Base-by-base conservation (phyloP, 2,888 invertebrate genomes). In the Disparrhopalites patrizii region DNA sequence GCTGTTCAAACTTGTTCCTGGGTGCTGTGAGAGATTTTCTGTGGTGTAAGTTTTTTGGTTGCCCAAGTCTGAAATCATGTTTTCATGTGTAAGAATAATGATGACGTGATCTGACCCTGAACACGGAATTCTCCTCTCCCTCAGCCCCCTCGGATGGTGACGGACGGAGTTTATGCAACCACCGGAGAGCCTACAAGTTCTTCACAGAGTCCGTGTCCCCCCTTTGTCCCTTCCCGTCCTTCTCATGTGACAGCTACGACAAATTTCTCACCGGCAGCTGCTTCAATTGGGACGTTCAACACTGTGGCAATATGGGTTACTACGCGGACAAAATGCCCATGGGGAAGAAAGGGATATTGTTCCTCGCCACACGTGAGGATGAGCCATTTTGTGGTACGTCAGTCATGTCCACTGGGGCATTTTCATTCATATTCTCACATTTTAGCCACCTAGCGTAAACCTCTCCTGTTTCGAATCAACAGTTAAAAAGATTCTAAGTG, bases 131-230 rank as follows among this genome's bases (percentile, higher is more conserved):
- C n/a, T n/a, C n/a, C n/a, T n/a, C 40, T 38, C 2, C 7, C 77
- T 80, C 82, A 66, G 71, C 76, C 64, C 86, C 91, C 23, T 88
- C 90, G 75, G 87, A 91, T 77, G 81, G 87, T 25, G 93, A 93
- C 78, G 93, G 92, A 3, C 85, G 92, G 51, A 92, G 91, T 40
- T 80, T 94, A 69, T 96, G 96, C 81, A 95, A 95, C 79, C 96
- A 96, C 79, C 83, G 94, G 2, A 83, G 95, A 40, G 94, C 95
- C 0, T 93, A 94, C 81, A 91, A 93, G 78, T 90, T 94, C 79
- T 96, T 94, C 81, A 93, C 93, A 1, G 94, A 96, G 79, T 93
- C 93, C 0, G 90, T 96, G 30, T 91, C 90, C 23, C 90, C 93
- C 0, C 85, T 89, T 73, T 96, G 96, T 78, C 88, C 90, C 77